phyloP scores from a whole-genome alignment of 2,113 vertebrate genomes.

The Halcyon senegalensis region DNA sequence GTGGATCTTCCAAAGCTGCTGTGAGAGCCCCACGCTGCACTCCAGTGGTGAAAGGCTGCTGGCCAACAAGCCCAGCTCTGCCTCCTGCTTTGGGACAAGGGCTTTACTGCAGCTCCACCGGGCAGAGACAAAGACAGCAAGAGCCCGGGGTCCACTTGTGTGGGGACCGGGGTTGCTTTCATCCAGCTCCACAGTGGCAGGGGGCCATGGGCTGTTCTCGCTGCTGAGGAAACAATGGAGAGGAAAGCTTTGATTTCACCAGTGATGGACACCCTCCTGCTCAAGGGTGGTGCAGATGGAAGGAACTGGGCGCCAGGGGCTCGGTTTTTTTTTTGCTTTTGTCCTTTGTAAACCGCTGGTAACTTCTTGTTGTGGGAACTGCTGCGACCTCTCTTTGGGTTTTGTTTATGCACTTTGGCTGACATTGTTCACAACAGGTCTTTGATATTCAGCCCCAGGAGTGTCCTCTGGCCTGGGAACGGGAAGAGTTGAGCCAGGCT shows the following conservation, averaged over 20 bases:
- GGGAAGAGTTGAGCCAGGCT: not conserved
- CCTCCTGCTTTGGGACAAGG: not conserved
- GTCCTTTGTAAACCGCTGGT: slow-evolving; percentile 36
- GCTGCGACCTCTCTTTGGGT: not conserved
- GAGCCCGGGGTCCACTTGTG: not conserved
- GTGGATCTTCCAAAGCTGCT: not conserved
- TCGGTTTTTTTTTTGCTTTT: not conserved
- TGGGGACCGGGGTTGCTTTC: not conserved
- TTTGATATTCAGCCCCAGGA: slow-evolving; percentile 1
- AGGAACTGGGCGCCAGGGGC: not conserved
- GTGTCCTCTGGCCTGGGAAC: not conserved
- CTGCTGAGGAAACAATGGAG: not conserved
- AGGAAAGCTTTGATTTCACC: slow-evolving; percentile 60
- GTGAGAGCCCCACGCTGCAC: rapidly evolving
- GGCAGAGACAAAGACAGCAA: not conserved
- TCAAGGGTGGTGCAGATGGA: slow-evolving; percentile 36
- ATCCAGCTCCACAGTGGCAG: not conserved
- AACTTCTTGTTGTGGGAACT: not conserved
- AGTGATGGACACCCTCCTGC: not conserved
- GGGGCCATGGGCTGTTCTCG: not conserved
- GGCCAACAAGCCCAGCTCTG: rapidly evolving
- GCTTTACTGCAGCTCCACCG: rapidly evolving
- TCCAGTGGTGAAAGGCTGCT: rapidly evolving
- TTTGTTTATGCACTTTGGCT: slow-evolving; percentile 21
- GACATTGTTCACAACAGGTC: not conserved